These are phyloP conservation scores for Octopus bimaculoides DNA, from an alignment of 1,140 invertebrate species.

Conservation along the genomic window DNA sequence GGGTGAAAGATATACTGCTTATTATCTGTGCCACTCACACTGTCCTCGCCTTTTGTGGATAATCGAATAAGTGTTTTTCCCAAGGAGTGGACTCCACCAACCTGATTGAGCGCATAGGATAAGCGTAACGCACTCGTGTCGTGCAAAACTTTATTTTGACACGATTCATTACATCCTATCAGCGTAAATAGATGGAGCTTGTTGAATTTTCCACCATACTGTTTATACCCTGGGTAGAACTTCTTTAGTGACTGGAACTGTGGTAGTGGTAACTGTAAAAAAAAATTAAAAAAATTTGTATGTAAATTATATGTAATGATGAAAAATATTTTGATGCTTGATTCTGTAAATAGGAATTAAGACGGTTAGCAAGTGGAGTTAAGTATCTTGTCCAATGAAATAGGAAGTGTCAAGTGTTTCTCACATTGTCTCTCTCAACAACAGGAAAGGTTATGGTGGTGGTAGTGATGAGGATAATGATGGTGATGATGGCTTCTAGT, in stretches of 20 bases:
- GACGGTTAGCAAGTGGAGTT: too few relatives aligned
- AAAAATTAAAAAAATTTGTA: constrained; percentile 21
- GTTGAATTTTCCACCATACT: constrained; percentile 41
- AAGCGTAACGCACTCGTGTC: constrained; percentile 50
- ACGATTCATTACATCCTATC: constrained; percentile 30
- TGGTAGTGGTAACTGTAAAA: constrained; percentile 41
- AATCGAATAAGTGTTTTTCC: constrained; percentile 39
- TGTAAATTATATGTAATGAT: background rate
- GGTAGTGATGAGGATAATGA: too few relatives aligned
- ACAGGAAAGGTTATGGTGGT: too few relatives aligned
- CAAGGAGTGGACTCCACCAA: constrained; percentile 45
- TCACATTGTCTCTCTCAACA: too few relatives aligned
- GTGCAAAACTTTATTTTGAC: constrained; percentile 34
- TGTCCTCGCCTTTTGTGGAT: constrained; percentile 47
- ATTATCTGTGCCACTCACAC: constrained; percentile 39
- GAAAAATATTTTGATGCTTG: too few relatives aligned
- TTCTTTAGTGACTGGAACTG: constrained; percentile 36
- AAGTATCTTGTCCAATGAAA: too few relatives aligned
- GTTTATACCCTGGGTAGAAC: constrained; percentile 47
- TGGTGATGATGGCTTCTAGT: too few relatives aligned
- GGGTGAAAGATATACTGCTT: constrained; percentile 50
- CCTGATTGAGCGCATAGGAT: constrained; percentile 47
- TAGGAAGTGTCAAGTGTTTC: too few relatives aligned
- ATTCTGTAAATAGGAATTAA: too few relatives aligned
- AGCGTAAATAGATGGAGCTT: constrained; percentile 38